Conservation (phyloP, 2,113 vertebrate genomes). For the Periophthalmus modestus region DNA sequence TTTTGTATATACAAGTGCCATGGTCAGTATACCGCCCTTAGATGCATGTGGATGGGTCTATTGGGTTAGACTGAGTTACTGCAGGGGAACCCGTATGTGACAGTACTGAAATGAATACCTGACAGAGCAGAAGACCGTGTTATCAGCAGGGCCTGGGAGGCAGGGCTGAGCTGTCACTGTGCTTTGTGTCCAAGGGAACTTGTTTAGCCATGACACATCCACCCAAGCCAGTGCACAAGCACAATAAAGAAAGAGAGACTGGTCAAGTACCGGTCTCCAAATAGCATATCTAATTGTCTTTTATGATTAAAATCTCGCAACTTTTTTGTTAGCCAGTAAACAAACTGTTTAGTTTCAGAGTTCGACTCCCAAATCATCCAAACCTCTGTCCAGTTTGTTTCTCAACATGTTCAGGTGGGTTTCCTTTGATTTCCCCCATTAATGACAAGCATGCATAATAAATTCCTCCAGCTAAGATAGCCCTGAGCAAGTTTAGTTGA, state of each 20-base stretch:
- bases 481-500: no score
- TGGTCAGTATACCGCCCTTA: slow-evolving; percentile 28
- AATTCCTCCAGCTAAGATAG: no score
- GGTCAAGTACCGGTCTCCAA: slow-evolving; percentile 6
- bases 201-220: slow-evolving; percentile 47
- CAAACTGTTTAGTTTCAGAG: no score
- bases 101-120: slow-evolving; percentile 69
- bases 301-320: no score
- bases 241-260: slow-evolving; percentile 33
- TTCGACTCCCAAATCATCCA: no score
- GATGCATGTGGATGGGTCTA: slow-evolving; percentile 28
- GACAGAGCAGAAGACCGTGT: slow-evolving; percentile 61
- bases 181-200: slow-evolving; percentile 42
- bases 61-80: slow-evolving; percentile 65
- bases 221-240: slow-evolving; percentile 6
- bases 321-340: no score
- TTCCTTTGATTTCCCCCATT: no score
- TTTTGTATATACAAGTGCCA: slow-evolving; percentile 39
- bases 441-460: no score
- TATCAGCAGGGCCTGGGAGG: slow-evolving; percentile 24
- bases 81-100: slow-evolving; percentile 62
- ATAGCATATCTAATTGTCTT: no score
- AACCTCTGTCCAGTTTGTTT: no score
- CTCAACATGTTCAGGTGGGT: no score
- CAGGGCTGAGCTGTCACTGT: slow-evolving; percentile 58